Base-by-base conservation (phyloP, 2,113 vertebrate species). In the Prolemur simus region DNA sequence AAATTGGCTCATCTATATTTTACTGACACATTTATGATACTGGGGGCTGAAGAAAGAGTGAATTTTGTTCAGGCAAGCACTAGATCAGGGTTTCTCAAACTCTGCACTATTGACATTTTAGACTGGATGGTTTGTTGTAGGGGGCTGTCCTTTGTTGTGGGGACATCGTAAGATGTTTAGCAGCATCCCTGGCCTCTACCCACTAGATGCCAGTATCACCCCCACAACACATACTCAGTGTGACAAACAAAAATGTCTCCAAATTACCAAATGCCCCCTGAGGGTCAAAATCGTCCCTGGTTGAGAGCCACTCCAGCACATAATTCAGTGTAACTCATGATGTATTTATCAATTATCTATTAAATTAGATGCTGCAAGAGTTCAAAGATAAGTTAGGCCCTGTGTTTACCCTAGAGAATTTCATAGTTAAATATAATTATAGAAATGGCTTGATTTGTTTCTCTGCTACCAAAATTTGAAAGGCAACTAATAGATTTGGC, bases 321-420 rank as follows among this genome's bases (percentile, higher is more conserved):
- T 89, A 92, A 88, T 85, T 90, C 58, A 37, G 7, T 47, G 89
- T 82, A 83, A 86, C 45, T 92, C 18, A 54, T 11, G 63, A 58
- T 68, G 21, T 63, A 45, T 74, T 47, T 64, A 82, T 87, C 49
- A 91, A 14, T n/a, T 87, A 91, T 27, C 71, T 81, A 76, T 37
- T 87, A 93, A 94, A 47, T 89, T 91, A 76, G 83, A 27, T 69
- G 42, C 32, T 45, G 2, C 2, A 94, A 68, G 68, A n/a, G 11
- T 95, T 97, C 42, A 92, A 54, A 94, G 29, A 56, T 95, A 93
- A 77, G 29, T 83, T 83, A 84, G n/a, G 20, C 85, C 27, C 69
- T 94, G 15, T 96, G 66, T 95, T 97, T 93, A 81, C 54, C 39
- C 77, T 92, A 37, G 39, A 92, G 66, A 94, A 95, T 94, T 94